Conservation (phyloP, 1,140 invertebrate species). For the Drosophila bocqueti region DNA sequence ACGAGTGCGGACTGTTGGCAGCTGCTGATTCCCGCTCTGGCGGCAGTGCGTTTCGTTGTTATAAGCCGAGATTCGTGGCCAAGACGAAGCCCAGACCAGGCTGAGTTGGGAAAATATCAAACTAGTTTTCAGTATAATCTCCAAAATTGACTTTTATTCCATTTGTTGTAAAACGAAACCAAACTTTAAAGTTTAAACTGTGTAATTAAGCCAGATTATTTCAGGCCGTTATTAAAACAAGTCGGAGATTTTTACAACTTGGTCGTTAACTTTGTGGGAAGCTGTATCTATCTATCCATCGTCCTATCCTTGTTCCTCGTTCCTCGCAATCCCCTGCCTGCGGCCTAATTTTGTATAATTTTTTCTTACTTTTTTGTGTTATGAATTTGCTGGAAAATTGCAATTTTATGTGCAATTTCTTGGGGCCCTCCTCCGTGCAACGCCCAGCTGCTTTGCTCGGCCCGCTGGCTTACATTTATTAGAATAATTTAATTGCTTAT, state of each 20-base stretch:
- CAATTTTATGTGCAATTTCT: slow-evolving; percentile 81
- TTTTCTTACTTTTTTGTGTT: slow-evolving; percentile 45
- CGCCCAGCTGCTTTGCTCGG: slow-evolving; percentile 33
- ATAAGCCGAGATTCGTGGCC: slow-evolving; percentile 5
- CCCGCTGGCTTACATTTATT: slow-evolving; percentile 60
- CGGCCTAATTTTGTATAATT: slow-evolving; percentile 76
- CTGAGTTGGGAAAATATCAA: neutral
- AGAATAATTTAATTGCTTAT: slow-evolving; percentile 83
- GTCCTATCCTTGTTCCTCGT: slow-evolving; percentile 3
- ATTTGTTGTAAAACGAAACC: slow-evolving; percentile 5
- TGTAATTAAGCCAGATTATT: slow-evolving; percentile 10
- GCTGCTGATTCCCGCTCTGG: slow-evolving; percentile 53
- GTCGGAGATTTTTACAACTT: slow-evolving; percentile 20
- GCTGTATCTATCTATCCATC: slow-evolving; percentile 16
- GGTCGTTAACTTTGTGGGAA: slow-evolving; percentile 2
- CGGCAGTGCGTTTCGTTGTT: slow-evolving; percentile 26
- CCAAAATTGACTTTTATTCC: neutral
- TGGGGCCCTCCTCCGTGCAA: slow-evolving; percentile 30
- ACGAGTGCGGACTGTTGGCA: slow-evolving; percentile 62
- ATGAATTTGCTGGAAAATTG: slow-evolving; percentile 82
- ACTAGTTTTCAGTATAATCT: neutral
- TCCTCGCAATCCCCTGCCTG: slow-evolving; percentile 33
- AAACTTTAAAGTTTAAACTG: slow-evolving; percentile 9
- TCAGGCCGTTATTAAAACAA: slow-evolving; percentile 3
- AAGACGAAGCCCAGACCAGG: neutral